phyloP scores from a whole-genome alignment of 35 echinoderm and acorn worm genomes.

The Lytechinus pictus region DNA sequence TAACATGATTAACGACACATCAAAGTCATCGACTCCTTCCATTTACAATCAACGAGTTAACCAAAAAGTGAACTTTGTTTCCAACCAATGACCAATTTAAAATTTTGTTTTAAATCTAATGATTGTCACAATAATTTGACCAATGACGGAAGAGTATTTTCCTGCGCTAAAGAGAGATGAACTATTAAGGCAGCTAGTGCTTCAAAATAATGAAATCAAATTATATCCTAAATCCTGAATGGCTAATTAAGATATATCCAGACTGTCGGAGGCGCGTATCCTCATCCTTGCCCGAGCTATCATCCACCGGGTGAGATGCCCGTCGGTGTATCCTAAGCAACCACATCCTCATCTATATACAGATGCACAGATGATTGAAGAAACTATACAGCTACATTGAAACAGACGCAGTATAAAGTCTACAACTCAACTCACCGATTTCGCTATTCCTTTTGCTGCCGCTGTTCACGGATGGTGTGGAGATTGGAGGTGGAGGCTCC shows the following conservation, averaged over 20 bases:
- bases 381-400: neutral
- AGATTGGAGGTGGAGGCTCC: neutral
- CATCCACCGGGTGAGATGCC: neutral
- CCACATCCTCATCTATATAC: neutral
- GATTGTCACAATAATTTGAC: too few relatives aligned
- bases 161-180: too few relatives aligned
- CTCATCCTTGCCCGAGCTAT: neutral
- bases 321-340: neutral
- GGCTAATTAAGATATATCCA: neutral
- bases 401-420: neutral
- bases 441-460: slow-evolving; percentile 52
- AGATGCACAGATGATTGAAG: neutral
- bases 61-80: neutral
- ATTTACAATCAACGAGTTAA: neutral
- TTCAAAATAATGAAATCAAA: neutral
- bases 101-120: neutral
- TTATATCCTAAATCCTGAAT: neutral
- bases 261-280: neutral
- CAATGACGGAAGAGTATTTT: too few relatives aligned
- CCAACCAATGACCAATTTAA: neutral
- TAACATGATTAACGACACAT: neutral
- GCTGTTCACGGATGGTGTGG: slow-evolving; percentile 49
- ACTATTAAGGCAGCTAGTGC: neutral
- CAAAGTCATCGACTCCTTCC: neutral
- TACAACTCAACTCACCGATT: slow-evolving; percentile 39